A percentile compares a stretch with the other conserved stretches of the same genome.
phyloP scores from a whole-genome alignment of 2,888 invertebrate genomes.

The Eupithecia dodoneata region DNA sequence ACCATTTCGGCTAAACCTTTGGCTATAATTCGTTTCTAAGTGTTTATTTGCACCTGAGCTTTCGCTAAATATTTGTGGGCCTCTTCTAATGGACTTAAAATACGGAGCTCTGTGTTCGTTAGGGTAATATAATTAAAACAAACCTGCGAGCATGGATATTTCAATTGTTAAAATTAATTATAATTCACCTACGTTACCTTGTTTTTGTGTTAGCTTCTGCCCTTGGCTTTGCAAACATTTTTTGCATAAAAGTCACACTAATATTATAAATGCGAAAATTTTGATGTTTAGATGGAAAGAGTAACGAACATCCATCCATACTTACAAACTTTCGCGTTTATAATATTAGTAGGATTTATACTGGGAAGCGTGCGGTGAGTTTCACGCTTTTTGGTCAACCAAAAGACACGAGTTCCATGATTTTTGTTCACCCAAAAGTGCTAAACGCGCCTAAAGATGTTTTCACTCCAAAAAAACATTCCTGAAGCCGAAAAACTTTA shows the following conservation, averaged over 20 bases:
- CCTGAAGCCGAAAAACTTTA: background rate
- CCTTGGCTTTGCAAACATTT: background rate
- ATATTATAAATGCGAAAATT: too few species aligned
- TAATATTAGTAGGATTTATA: too few species aligned
- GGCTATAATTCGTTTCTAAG: conserved; percentile 58
- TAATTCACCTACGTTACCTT: background rate
- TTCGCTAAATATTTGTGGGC: conserved; percentile 22
- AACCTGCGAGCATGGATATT: conserved; percentile 4
- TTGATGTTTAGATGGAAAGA: too few species aligned
- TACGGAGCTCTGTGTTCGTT: background rate
- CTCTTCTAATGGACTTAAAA: conserved; percentile 13
- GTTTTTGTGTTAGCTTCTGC: background rate
- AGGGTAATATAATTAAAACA: conserved; percentile 10
- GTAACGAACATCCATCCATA: too few species aligned
- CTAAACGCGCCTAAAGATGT: too few species aligned
- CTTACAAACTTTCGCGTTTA: too few species aligned
- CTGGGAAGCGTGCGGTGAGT: too few species aligned
- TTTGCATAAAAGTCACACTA: background rate
- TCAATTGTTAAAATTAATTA: background rate
- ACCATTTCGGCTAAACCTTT: conserved; percentile 56
- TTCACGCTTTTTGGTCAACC: too few species aligned
- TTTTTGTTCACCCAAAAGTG: too few species aligned
- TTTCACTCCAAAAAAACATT: background rate
- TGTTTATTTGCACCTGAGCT: conserved; percentile 56
- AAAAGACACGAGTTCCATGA: too few species aligned